Percentiles rank a stretch among this genome's conserved stretches.
phyloP scores from a whole-genome alignment of 2,797 vertebrate species.

The Petrocephalus sullivani region DNA sequence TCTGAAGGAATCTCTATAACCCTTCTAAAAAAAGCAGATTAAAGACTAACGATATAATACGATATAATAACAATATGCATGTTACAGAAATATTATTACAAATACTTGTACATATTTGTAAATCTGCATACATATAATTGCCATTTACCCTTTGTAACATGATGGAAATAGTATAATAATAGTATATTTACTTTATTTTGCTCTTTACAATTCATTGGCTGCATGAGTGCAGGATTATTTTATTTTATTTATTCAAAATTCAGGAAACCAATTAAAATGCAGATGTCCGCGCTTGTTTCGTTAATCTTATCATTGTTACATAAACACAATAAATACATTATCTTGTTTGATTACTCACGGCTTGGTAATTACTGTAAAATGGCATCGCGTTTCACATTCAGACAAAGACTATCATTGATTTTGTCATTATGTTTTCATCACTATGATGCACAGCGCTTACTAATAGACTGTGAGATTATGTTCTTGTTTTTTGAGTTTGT shows the following conservation, averaged over 20 bases:
- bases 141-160: not conserved
- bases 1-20: not conserved
- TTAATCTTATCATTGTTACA: conserved; percentile 16
- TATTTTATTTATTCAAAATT: conserved; percentile 6
- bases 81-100: not conserved
- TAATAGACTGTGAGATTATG: not conserved
- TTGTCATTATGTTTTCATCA: not conserved
- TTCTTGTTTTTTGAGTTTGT: not conserved
- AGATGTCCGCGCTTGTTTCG: not conserved
- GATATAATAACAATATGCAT: not conserved
- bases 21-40: not conserved
- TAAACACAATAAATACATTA: conserved; percentile 11
- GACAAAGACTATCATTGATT: conserved; percentile 18
- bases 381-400: not conserved
- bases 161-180: not conserved
- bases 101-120: not conserved
- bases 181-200: not conserved
- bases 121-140: not conserved
- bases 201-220: conserved; percentile 8
- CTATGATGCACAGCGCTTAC: not conserved
- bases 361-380: conserved; percentile 5
- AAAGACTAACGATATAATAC: too few relatives aligned
- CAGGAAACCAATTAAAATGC: conserved; percentile 6
- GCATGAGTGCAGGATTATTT: not conserved
- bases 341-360: conserved; percentile 4